phyloP scores from a whole-genome alignment of 2,797 vertebrate genomes.

The Pygocentrus nattereri region DNA sequence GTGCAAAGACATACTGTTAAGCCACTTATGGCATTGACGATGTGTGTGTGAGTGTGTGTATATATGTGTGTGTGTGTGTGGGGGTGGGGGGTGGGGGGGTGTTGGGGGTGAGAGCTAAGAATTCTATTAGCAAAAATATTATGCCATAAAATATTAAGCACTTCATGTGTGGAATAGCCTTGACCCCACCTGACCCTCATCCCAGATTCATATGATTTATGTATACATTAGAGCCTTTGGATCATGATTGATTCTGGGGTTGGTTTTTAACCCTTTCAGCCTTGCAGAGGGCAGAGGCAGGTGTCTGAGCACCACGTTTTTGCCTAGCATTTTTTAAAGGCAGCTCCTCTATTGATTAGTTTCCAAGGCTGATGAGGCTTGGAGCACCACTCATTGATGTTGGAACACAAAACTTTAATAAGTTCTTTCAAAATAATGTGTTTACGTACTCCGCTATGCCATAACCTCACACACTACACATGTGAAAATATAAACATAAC shows the following conservation, averaged over 20 bases:
- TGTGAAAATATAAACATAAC: not conserved
- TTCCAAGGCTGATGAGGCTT: constrained; percentile 51
- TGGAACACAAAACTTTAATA: constrained; percentile 17
- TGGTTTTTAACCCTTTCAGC: constrained; percentile 47
- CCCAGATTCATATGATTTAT: constrained; percentile 55
- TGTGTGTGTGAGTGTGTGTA: no score
- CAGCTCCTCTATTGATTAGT: constrained; percentile 44
- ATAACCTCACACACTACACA: constrained; percentile 18
- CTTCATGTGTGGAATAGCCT: constrained; percentile 44
- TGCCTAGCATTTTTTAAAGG: constrained; percentile 39
- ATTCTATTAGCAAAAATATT: constrained; percentile 37
- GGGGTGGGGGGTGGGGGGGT: not conserved
- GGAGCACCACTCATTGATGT: constrained; percentile 35
- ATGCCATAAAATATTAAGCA: constrained; percentile 50
- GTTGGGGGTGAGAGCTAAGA: constrained; percentile 28
- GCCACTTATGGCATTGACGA: not conserved
- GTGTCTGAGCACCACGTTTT: constrained; percentile 30
- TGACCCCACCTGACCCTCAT: constrained; percentile 51
- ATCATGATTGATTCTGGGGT: constrained; percentile 43
- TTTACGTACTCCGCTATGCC: no score
- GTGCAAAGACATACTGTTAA: not conserved
- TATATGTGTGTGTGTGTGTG: no score
- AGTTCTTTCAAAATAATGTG: no score
- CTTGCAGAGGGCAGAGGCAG: constrained; percentile 5
- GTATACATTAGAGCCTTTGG: constrained; percentile 46